Evolutionary conservation across 1,140 invertebrate species (phyloP).

Genomic region (Tetranychus urticae): DNA sequence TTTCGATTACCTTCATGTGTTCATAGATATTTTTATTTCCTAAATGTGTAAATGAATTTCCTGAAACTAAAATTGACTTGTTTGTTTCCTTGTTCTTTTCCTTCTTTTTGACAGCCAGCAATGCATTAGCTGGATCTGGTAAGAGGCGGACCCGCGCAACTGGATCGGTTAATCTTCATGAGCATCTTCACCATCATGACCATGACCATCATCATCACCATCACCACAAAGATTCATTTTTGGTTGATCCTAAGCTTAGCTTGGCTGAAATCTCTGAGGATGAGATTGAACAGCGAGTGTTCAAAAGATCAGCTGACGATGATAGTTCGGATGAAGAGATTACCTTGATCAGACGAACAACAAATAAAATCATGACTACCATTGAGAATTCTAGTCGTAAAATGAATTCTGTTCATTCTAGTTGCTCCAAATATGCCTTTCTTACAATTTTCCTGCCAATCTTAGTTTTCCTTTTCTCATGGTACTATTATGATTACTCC

Average conservation of each 20-base stretch:
- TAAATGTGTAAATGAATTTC: not conserved
- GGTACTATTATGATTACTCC: not conserved
- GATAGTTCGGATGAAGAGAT: slow-evolving; percentile 3
- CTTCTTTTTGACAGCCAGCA: not conserved
- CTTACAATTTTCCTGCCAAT: not conserved
- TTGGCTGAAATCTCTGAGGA: not conserved
- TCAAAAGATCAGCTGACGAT: not conserved
- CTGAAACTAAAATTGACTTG: not conserved
- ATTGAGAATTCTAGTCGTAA: not conserved
- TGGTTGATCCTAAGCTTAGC: not conserved
- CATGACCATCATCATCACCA: not conserved
- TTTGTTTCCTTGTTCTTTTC: not conserved
- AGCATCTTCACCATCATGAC: not conserved
- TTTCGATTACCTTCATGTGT: not conserved
- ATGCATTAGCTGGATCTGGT: not conserved
- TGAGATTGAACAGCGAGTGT: not conserved
- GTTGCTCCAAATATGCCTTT: not conserved
- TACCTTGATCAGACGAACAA: not conserved
- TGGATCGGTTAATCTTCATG: not conserved
- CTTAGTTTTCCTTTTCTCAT: not conserved
- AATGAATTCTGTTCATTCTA: not conserved
- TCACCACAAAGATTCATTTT: not conserved
- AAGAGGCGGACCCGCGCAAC: not conserved
- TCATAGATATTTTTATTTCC: not conserved
- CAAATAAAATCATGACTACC: not conserved